Base-by-base conservation (phyloP, 2,113 vertebrate species). In the Synchiropus splendidus region DNA sequence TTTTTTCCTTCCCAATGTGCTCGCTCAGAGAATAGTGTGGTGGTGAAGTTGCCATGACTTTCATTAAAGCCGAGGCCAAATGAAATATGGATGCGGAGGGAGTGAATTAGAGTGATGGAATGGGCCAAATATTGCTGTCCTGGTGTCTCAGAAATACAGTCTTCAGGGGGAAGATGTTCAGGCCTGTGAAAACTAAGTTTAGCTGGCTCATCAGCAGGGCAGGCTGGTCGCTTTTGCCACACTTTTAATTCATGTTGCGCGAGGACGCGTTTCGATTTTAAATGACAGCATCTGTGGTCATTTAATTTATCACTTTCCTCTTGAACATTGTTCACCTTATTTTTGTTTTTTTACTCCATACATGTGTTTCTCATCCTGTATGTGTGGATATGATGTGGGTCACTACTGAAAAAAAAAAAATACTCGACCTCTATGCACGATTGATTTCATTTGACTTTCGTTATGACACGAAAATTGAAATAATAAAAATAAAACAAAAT, bases 11-110 rank as follows among this genome's bases (percentile, higher is more conserved):
- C 61, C 71, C 58, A 53, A 39, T 60, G 64, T 64, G 75, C 68
- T 58, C 57, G 74, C 77, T 79, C 59, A 59, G 57, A 77, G 77
- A 75, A 72, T 82, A 58, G 56, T 48, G 58, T 53, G 72, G 74
- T 78, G 68, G 72, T 76, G 69, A 80, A 76, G 78, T 80, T 79
- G 79, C 83, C 74, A 77, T 64, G 75, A 67, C 82, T 80, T 85
- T 84, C 82, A 84, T 85, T 85, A 84, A 74, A 76, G 73, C 62
- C 32, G 72, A 82, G 75, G 68, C 69, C 66, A 51, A 77, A 87
- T 87, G 79, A 85, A 87, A 84, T 82, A 85, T 85, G 78, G 73
- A 85, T 85, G 80, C 68, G 73, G 49, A 78, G 78, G 72, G 78
- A 80, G 70, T 81, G 80, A 83, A 83, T 83, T 85, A 82, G 72